These are phyloP conservation scores for Tipula helvola DNA, from an alignment of 2,888 invertebrate species.

Conservation along the genomic window DNA sequence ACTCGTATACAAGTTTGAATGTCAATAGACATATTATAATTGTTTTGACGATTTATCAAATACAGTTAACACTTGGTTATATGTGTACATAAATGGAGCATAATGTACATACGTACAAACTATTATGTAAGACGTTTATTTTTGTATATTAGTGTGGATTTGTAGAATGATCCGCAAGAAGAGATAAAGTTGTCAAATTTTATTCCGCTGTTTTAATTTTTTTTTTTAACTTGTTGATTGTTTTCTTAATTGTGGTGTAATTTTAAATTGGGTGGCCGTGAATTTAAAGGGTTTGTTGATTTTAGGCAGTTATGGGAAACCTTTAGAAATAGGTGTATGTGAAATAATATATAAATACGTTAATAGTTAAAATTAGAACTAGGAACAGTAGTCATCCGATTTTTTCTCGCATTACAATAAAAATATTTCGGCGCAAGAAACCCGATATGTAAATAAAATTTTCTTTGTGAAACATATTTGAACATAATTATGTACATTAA, in stretches of 20 bases:
- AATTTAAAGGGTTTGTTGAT: not conserved
- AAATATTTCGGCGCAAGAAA: too few species aligned
- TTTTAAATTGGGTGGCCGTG: not conserved
- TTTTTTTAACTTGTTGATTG: not conserved
- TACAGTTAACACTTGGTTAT: not conserved
- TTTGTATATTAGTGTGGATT: not conserved
- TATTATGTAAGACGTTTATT: not conserved
- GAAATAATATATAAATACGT: too few species aligned
- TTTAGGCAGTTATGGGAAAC: not conserved
- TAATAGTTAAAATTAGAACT: not conserved
- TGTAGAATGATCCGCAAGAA: not conserved
- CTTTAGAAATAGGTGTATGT: too few species aligned
- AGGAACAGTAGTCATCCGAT: not conserved
- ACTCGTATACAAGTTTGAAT: not conserved
- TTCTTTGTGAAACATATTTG: too few species aligned
- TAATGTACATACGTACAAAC: not conserved
- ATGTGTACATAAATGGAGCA: not conserved
- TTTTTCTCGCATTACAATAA: too few species aligned
- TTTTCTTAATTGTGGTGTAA: not conserved
- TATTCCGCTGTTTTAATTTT: not conserved
- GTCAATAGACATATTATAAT: not conserved
- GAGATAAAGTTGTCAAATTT: not conserved
- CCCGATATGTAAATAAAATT: too few species aligned
- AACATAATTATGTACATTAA: not conserved
- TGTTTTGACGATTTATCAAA: not conserved